phyloP scores from a whole-genome alignment of 2,113 vertebrate species.

The Proterorhinus semilunaris region DNA sequence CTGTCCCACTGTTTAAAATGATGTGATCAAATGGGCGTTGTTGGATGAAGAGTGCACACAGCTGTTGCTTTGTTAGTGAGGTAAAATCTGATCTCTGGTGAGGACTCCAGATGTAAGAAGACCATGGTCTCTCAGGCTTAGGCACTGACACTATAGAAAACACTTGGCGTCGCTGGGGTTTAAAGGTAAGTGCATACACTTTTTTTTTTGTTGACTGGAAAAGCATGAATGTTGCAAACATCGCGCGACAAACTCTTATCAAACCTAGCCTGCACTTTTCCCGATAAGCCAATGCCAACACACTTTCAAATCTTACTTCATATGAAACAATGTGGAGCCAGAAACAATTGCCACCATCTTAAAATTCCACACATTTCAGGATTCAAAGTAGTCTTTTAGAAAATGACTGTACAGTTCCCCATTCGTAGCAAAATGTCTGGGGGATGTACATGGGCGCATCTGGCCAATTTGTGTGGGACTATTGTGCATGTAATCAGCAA shows the following conservation, averaged over 20 bases:
- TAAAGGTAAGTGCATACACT: not conserved
- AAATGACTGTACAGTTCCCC: not conserved
- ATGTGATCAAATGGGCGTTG: slow-evolving; percentile 29
- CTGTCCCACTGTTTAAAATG: slow-evolving; percentile 31
- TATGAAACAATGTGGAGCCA: slow-evolving; percentile 26
- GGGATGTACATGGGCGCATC: slow-evolving; percentile 43
- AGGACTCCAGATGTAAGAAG: slow-evolving; percentile 1
- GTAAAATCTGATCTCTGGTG: slow-evolving; percentile 19
- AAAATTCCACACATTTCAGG: slow-evolving; percentile 59
- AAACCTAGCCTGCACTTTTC: too few species aligned
- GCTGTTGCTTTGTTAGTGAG: slow-evolving; percentile 17
- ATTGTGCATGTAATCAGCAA: slow-evolving; percentile 68
- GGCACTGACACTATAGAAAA: not conserved
- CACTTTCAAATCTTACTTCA: slow-evolving; percentile 29
- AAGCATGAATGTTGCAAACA: not conserved
- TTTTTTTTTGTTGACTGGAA: not conserved
- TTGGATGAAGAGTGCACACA: slow-evolving; percentile 10
- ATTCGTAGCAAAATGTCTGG: slow-evolving; percentile 11
- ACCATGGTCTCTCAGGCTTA: not conserved
- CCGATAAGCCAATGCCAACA: not conserved
- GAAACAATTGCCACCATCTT: slow-evolving; percentile 43
- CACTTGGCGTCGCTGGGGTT: not conserved
- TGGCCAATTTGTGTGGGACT: slow-evolving; percentile 48
- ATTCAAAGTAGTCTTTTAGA: slow-evolving; percentile 4
- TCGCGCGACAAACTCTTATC: too few species aligned